A percentile compares a stretch with the other conserved stretches of the same genome.
phyloP scores from a whole-genome alignment of 2,113 vertebrate species.

The Petaurus breviceps region DNA sequence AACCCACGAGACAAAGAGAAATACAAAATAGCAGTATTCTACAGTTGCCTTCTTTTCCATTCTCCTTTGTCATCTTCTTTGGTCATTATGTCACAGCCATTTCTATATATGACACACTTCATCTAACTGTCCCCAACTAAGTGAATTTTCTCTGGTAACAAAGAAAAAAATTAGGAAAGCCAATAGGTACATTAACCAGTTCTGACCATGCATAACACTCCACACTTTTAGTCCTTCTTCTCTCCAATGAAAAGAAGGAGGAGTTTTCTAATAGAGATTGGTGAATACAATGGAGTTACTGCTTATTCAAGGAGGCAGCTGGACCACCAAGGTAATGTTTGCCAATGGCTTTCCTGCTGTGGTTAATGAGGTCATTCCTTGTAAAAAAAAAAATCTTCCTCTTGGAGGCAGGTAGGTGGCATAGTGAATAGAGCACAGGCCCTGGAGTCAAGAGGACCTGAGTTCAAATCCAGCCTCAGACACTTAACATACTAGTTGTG shows the following conservation, averaged over 20 bases:
- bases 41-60: neutral
- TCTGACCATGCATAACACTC: neutral
- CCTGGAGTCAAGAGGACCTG: no score
- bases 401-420: neutral
- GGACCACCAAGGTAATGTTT: neutral
- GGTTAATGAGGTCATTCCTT: neutral
- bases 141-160: neutral
- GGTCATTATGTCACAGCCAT: neutral
- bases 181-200: neutral
- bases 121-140: neutral
- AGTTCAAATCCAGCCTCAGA: no score
- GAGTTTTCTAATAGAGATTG: neutral
- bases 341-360: neutral
- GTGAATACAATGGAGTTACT: neutral
- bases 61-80: neutral
- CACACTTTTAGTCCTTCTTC: neutral
- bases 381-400: neutral
- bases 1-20: neutral
- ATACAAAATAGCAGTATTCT: neutral
- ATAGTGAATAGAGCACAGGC: no score
- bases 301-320: neutral
- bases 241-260: neutral
- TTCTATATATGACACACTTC: neutral
- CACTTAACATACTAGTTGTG: no score
- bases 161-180: neutral